Conservation (phyloP, 2,888 invertebrate genomes). For the Dynastes grantii region DNA sequence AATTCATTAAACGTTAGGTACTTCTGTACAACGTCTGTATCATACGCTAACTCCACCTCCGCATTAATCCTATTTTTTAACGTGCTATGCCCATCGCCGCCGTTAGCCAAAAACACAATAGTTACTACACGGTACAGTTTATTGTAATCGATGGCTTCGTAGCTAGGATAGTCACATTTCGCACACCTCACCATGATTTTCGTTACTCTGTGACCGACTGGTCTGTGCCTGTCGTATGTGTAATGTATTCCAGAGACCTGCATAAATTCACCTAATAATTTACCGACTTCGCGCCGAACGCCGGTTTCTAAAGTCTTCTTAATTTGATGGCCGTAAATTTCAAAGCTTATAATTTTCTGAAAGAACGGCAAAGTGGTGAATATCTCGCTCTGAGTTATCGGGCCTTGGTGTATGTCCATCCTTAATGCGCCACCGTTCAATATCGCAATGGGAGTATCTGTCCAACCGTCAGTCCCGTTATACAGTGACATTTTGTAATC, state of each 20-base stretch:
- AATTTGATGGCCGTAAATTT: constrained; percentile 78
- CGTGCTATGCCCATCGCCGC: constrained; percentile 81
- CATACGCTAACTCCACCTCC: not conserved
- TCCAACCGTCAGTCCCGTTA: constrained; percentile 76
- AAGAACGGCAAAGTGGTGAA: constrained; percentile 79
- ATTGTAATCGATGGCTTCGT: constrained; percentile 73
- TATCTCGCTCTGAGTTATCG: constrained; percentile 82
- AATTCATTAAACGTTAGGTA: not conserved
- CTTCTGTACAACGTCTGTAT: not conserved
- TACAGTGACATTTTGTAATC: constrained; percentile 72
- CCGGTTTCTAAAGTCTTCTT: constrained; percentile 68
- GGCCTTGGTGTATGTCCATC: constrained; percentile 68
- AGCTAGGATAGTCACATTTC: constrained; percentile 76
- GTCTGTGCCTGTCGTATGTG: constrained; percentile 77
- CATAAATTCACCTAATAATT: constrained; percentile 79
- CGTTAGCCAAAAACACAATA: constrained; percentile 77
- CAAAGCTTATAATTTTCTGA: constrained; percentile 77
- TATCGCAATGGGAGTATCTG: constrained; percentile 83
- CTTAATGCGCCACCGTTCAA: constrained; percentile 86
- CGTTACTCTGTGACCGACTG: constrained; percentile 77
- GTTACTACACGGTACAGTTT: constrained; percentile 78
- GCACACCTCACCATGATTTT: constrained; percentile 79
- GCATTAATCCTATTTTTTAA: constrained; percentile 62
- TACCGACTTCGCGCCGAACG: constrained; percentile 63
- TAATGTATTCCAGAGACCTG: constrained; percentile 87